phyloP scores from a whole-genome alignment of 1,140 invertebrate species.

The Anadara kagoshimensis region DNA sequence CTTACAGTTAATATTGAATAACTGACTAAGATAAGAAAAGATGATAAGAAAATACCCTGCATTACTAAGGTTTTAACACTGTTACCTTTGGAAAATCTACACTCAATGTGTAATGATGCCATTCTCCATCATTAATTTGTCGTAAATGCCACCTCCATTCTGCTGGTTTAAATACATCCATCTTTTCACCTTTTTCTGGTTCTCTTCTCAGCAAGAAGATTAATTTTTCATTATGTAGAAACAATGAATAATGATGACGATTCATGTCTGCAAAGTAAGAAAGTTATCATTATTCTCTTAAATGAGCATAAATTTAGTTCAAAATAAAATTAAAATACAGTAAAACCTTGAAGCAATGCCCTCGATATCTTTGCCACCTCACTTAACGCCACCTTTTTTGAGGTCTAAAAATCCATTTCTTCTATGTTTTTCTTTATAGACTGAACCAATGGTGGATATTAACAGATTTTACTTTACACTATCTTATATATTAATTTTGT shows the following conservation, averaged over 20 bases:
- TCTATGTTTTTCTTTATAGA: too few species aligned
- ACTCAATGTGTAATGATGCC: slow-evolving; percentile 98
- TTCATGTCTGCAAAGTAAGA: slow-evolving; percentile 88
- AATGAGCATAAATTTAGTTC: background rate
- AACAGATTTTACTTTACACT: too few species aligned
- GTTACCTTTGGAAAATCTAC: slow-evolving; percentile 76
- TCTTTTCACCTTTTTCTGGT: slow-evolving; percentile 91
- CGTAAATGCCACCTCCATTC: slow-evolving; percentile 88
- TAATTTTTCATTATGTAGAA: slow-evolving; percentile 96
- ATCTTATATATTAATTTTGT: too few species aligned
- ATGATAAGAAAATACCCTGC: background rate
- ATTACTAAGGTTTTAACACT: background rate
- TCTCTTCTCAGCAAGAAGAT: slow-evolving; percentile 94
- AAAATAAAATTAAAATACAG: background rate
- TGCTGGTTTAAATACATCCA: slow-evolving; percentile 96
- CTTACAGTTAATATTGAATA: too few species aligned
- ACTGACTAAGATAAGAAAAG: background rate
- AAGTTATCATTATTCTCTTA: background rate
- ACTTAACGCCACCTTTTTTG: too few species aligned
- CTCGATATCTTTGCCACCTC: too few species aligned
- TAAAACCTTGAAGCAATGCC: background rate
- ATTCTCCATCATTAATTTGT: slow-evolving; percentile 91
- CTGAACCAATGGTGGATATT: too few species aligned
- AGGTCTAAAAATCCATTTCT: too few species aligned
- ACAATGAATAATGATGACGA: slow-evolving; percentile 97